Evolutionary conservation across 2,888 invertebrate species (phyloP), one percentile per base, ranked within the genome.

Genomic region (Anodontia alba): DNA sequence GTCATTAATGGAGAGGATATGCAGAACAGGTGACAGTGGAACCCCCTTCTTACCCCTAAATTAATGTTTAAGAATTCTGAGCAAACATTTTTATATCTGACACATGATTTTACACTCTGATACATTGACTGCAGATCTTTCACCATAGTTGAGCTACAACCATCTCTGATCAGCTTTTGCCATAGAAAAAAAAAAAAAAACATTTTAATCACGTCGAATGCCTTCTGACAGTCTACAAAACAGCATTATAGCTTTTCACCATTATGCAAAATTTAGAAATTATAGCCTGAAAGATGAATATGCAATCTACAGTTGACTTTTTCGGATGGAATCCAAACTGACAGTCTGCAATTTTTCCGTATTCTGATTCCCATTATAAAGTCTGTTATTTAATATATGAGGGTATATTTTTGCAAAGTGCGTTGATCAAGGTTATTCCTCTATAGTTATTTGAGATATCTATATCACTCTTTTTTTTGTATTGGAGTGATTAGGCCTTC

Each of bases 301-400:
- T 69, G 33, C 49, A 67, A 31, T 76, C 68, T 54, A 76, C 36
- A 29, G 54, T 69, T 1, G 69, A 69, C 20, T 43, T 43, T 2
- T 54, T 54, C 3, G 3, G n/a, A 42, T 51, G 42, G 33, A 76
- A 76, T 51, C 69, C 76, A 23, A 54, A 76, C 43, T 76, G 76
- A n/a, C 20, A 29, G 12, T 75, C 54, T 29, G n/a, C 3, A 8
- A 67, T 36, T 36, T 67, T 67, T 20, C 29, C 36, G 23, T 67
- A 8, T 67, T 67, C 36, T 3, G 3, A n/a, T n/a, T 33, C 33
- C 49, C 26, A 75, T 43, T 49, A 42, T 23, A 15, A 23, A 36
- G 36, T 23, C 67, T 36, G 20, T 67, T 67, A 36, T 36, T n/a
- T 26, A 43, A 23, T n/a, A 67, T 29, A 26, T 70, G 67, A n/a